These are phyloP conservation scores for Rotaria magnacalcarata DNA, from an alignment of 2,888 invertebrate genomes.

Conservation along the genomic window DNA sequence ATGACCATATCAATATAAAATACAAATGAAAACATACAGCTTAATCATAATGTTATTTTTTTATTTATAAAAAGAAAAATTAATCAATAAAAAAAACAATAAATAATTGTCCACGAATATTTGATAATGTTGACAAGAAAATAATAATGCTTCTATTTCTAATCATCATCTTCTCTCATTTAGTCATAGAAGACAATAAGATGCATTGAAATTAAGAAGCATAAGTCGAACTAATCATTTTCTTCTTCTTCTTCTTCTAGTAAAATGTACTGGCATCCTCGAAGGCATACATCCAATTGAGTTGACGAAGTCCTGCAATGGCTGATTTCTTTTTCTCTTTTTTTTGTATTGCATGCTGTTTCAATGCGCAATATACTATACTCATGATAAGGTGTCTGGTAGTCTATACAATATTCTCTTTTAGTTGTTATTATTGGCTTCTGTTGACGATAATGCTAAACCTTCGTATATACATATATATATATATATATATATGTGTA, in stretches of 20 bases:
- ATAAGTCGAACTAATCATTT: slow-evolving; percentile 16
- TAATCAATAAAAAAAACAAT: slow-evolving; percentile 18
- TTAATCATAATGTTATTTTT: not conserved
- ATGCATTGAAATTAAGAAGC: not conserved
- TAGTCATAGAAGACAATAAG: not conserved
- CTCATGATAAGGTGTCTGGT: slow-evolving; percentile 21
- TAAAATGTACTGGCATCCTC: not conserved
- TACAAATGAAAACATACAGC: not conserved
- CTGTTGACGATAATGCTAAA: slow-evolving; percentile 26
- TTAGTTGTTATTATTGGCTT: not conserved
- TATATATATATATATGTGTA: too few relatives aligned
- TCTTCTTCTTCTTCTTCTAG: not conserved
- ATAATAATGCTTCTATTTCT: not conserved
- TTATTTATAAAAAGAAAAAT: not conserved
- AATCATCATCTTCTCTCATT: not conserved
- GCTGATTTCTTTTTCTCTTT: not conserved
- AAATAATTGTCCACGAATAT: not conserved
- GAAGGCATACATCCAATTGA: not conserved
- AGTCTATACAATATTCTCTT: not conserved
- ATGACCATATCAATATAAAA: not conserved
- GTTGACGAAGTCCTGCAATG: not conserved
- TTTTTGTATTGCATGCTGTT: not conserved
- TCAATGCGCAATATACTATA: not conserved
- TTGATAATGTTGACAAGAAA: not conserved
- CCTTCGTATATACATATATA: not conserved